Evolutionary conservation across 2,113 vertebrate genomes (phyloP).

Genomic region (Proterorhinus semilunaris): DNA sequence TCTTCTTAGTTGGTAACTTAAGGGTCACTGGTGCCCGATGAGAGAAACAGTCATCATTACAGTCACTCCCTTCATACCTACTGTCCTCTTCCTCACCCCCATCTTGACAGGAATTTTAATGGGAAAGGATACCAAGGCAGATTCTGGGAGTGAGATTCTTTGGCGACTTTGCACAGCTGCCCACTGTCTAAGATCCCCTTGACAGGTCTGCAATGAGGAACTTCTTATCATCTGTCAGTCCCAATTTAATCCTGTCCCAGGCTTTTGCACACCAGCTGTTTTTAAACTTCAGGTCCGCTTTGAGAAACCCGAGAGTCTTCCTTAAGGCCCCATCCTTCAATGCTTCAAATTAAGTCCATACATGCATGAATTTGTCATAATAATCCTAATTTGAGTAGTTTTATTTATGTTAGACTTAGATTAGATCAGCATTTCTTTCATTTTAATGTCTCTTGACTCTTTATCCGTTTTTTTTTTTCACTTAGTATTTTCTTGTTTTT

Average conservation of each 20-base stretch:
- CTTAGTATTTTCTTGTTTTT: too few species aligned
- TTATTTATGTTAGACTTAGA: not conserved
- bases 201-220: constrained; percentile 57
- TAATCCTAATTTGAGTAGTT: not conserved
- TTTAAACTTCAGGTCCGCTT: constrained; percentile 26
- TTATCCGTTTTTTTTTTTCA: not conserved
- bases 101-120: constrained; percentile 58
- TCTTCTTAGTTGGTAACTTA: constrained; percentile 60
- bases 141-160: constrained; percentile 62
- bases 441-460: not conserved
- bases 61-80: constrained; percentile 7
- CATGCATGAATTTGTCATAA: not conserved
- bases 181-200: constrained; percentile 56
- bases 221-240: constrained; percentile 55
- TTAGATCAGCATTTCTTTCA: not conserved
- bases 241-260: constrained; percentile 43
- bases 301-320: constrained; percentile 39
- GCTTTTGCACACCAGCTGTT: constrained; percentile 32
- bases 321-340: constrained; percentile 8
- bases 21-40: constrained; percentile 48
- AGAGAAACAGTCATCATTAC: constrained; percentile 31
- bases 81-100: constrained; percentile 46
- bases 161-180: constrained; percentile 45
- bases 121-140: constrained; percentile 45
- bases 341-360: not conserved